phyloP scores from a whole-genome alignment of 1,140 invertebrate genomes.

The Physella acuta region DNA sequence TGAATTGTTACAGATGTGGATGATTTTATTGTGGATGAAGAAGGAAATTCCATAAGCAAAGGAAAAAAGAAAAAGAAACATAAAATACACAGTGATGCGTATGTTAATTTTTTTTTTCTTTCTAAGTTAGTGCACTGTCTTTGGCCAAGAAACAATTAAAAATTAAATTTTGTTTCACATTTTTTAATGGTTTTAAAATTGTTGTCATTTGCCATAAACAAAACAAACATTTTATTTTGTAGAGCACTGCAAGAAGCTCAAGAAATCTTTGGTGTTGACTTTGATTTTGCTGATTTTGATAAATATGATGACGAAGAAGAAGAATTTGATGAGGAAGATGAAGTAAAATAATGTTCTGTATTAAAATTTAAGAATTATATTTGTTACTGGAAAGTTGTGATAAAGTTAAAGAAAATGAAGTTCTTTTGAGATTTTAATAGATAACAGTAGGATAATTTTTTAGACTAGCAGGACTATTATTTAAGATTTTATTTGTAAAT shows the following conservation, averaged over 20 bases:
- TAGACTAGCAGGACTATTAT: too few species aligned
- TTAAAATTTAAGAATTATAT: too few species aligned
- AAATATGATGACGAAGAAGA: slow-evolving; percentile 87
- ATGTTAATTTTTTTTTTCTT: slow-evolving; percentile 60
- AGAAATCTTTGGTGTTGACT: slow-evolving; percentile 97
- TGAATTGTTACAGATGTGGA: slow-evolving; percentile 71
- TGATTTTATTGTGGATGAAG: slow-evolving; percentile 97
- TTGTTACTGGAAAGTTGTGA: too few species aligned
- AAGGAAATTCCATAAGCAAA: slow-evolving; percentile 86
- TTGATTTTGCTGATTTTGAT: slow-evolving; percentile 94
- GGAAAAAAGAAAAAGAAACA: slow-evolving; percentile 79
- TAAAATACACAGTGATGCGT: slow-evolving; percentile 85
- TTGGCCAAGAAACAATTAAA: too few species aligned
- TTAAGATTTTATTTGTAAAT: too few species aligned
- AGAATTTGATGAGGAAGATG: slow-evolving; percentile 57
- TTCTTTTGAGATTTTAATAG: too few species aligned
- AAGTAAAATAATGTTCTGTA: too few species aligned
- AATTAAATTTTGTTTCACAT: neutral
- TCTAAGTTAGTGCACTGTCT: neutral
- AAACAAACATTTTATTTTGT: slow-evolving; percentile 27
- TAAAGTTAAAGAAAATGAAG: too few species aligned
- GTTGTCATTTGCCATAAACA: neutral
- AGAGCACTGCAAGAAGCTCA: slow-evolving; percentile 95
- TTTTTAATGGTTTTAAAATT: neutral
- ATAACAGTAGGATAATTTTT: too few species aligned